These are phyloP conservation scores for Myoxocephalus aenaeus DNA, from an alignment of 2,797 vertebrate species.

Conservation along the genomic window DNA sequence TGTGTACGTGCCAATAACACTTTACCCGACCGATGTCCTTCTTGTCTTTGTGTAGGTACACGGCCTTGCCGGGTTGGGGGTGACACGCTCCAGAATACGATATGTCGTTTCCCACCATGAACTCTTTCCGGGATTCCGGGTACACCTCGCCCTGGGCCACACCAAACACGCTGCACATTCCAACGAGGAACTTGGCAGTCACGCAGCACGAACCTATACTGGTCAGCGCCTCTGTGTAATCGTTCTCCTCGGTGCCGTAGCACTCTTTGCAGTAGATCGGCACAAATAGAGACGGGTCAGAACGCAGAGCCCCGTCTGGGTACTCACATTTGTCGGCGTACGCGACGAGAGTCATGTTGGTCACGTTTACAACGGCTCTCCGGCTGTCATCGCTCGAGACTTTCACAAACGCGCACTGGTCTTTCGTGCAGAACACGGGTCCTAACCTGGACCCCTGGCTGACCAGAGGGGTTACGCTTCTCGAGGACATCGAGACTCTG, in stretches of 20 bases:
- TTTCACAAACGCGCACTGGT: slow-evolving; percentile 15
- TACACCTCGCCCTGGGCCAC: neutral
- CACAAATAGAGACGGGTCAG: slow-evolving; percentile 25
- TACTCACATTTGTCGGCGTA: neutral
- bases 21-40: slow-evolving; percentile 29
- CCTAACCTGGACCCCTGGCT: neutral
- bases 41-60: slow-evolving; percentile 14
- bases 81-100: slow-evolving; percentile 31
- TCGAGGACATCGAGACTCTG: too few species aligned
- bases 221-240: slow-evolving; percentile 2
- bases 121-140: neutral
- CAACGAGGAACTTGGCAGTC: slow-evolving; percentile 8
- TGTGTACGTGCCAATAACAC: slow-evolving; percentile 54
- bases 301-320: neutral
- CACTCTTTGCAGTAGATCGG: slow-evolving; percentile 37
- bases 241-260: slow-evolving; percentile 15
- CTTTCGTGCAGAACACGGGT: slow-evolving; percentile 18
- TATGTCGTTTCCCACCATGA: slow-evolving; percentile 1
- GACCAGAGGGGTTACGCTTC: too few species aligned
- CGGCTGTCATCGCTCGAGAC: neutral
- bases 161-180: slow-evolving; percentile 28
- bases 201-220: neutral
- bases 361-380: slow-evolving; percentile 17
- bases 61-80: slow-evolving; percentile 3
- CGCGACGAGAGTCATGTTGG: slow-evolving; percentile 13